Base-by-base conservation (phyloP, 2,113 vertebrate genomes). In the Pomatostomus ruficeps region DNA sequence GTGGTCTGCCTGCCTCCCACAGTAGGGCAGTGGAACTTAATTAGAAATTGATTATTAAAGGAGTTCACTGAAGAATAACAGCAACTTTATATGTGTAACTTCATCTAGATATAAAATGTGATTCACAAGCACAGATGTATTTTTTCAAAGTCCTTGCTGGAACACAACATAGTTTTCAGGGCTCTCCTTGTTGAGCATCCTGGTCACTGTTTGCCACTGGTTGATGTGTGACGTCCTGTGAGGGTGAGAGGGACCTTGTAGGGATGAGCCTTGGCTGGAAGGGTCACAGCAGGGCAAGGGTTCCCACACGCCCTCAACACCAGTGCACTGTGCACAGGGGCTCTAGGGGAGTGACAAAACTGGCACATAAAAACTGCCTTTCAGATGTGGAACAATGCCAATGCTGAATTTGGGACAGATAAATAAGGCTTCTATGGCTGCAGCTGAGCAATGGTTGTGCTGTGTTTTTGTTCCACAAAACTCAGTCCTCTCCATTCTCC, bases 11-110 rank as follows among this genome's bases (percentile, higher is more conserved):
- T n/a, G n/a, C n/a, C n/a, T n/a, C n/a, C n/a, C n/a, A n/a, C n/a
- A n/a, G n/a, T n/a, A 45, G 70, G 70, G 76, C 73, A 82, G 26
- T 15, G 85, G 54, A 92, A 88, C 76, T 97, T 93, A 95, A 96
- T 91, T 89, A 95, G 33, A 76, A 71, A 81, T 91, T 87, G 89
- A 94, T 93, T 89, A 87, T 89, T 81, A 81, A 58, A 43, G 43
- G 67, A 70, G 20, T 63, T 85, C 59, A 51, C 58, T 79, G 66
- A 62, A 28, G 45, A 70, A 51, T 48, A 82, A 67, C 28, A 70
- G 48, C 46, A 57, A 19, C 78, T 94, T 54, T 77, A 10, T 9
- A 25, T 8, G 11, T 35, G 36, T 66, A 71, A 45, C 23, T 80
- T 61, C 3, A 51, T 23, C 13, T 57, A 4, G 11, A 17, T 42